A percentile compares a stretch with the other conserved stretches of the same genome.
phyloP scores from a whole-genome alignment of 2,888 invertebrate species.

The Scaeva pyrastri region DNA sequence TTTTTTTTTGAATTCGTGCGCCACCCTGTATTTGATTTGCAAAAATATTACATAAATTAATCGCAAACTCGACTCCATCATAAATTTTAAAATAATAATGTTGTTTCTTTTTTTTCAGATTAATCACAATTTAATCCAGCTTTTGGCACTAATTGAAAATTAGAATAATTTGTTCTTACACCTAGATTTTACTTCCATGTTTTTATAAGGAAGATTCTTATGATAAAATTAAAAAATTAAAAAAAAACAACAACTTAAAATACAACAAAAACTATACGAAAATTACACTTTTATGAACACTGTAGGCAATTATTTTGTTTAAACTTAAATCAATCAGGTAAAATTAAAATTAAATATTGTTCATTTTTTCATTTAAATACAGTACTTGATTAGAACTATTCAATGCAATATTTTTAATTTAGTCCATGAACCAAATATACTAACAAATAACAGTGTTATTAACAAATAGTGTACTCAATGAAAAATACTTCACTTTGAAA shows the following conservation, averaged over 20 bases:
- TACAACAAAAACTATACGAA: constrained; percentile 21
- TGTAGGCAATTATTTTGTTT: constrained; percentile 34
- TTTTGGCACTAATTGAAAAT: constrained; percentile 61
- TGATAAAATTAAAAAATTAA: background rate
- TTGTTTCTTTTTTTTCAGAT: constrained; percentile 42
- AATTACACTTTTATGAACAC: constrained; percentile 22
- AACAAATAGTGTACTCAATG: constrained; percentile 42
- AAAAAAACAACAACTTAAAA: constrained; percentile 25
- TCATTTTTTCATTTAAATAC: constrained; percentile 29
- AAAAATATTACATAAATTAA: no score
- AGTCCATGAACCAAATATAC: constrained; percentile 75
- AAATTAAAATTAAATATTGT: constrained; percentile 2
- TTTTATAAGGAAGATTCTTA: constrained; percentile 45
- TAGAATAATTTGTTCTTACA: constrained; percentile 45
- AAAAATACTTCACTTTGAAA: constrained; percentile 47
- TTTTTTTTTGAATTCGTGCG: no score
- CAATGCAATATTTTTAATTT: constrained; percentile 56
- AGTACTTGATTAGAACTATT: constrained; percentile 42
- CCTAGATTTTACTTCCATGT: constrained; percentile 67
- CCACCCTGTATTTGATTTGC: no score
- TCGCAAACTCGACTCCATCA: no score
- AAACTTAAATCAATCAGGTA: constrained; percentile 49
- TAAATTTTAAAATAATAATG: no score
- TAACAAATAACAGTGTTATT: constrained; percentile 9
- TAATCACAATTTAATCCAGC: constrained; percentile 51